These are phyloP conservation scores for Corythaeola cristata DNA, from an alignment of 2,113 vertebrate species.

Conservation along the genomic window DNA sequence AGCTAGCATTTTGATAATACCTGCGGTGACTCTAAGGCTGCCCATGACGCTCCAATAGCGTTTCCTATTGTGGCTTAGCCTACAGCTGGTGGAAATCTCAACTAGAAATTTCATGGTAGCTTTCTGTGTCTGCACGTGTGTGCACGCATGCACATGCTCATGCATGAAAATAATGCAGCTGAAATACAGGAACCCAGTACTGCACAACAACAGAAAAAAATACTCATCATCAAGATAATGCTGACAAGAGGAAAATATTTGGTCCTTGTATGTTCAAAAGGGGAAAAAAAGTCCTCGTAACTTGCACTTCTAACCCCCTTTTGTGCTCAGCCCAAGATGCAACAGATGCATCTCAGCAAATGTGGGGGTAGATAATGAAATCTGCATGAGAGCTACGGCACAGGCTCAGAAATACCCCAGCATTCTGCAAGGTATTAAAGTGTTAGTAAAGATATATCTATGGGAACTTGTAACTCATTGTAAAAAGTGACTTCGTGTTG, in stretches of 20 bases:
- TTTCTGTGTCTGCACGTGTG: background rate
- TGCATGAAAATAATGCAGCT: background rate
- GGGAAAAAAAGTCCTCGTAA: background rate
- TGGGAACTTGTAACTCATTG: background rate
- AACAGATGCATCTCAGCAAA: background rate
- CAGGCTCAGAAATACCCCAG: background rate
- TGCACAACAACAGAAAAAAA: background rate
- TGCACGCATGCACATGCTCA: too few relatives aligned
- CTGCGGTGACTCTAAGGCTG: background rate
- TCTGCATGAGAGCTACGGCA: background rate
- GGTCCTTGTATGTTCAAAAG: background rate
- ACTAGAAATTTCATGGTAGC: background rate
- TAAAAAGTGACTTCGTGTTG: background rate
- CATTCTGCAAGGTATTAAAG: background rate
- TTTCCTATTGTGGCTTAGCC: background rate
- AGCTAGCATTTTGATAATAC: background rate
- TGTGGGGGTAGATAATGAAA: background rate
- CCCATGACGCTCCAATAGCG: background rate
- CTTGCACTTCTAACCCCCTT: background rate
- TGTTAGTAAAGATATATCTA: background rate
- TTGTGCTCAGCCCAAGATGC: background rate
- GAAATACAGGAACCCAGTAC: background rate
- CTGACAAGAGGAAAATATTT: background rate
- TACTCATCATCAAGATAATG: background rate
- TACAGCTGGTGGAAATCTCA: background rate